These are phyloP conservation scores for Microplitis deprimator DNA, from an alignment of 2,888 invertebrate species.

Conservation along the genomic window DNA sequence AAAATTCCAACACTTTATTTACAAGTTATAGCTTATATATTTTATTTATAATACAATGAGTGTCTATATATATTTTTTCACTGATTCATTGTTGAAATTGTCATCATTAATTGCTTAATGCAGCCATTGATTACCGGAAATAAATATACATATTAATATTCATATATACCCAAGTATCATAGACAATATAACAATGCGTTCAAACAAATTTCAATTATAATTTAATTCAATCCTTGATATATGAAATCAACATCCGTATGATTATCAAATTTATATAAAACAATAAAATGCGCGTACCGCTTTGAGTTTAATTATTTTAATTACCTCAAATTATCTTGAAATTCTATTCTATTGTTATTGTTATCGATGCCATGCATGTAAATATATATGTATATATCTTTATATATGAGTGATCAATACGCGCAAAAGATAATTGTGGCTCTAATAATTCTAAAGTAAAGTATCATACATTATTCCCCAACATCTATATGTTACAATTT, in stretches of 20 bases:
- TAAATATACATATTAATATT: not conserved
- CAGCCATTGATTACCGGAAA: too few species aligned
- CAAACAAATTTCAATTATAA: not conserved
- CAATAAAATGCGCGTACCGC: not conserved
- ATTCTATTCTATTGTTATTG: not conserved
- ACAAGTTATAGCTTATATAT: not conserved
- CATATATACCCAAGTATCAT: not conserved
- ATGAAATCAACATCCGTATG: not conserved
- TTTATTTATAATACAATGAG: not conserved
- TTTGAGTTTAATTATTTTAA: not conserved
- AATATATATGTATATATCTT: not conserved
- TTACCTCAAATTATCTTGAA: not conserved
- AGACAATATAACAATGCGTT: not conserved
- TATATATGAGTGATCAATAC: not conserved
- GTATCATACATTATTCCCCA: not conserved
- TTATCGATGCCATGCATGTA: not conserved
- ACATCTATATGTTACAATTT: not conserved
- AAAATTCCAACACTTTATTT: not conserved
- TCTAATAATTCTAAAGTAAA: not conserved
- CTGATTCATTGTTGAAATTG: too few species aligned
- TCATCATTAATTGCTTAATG: too few species aligned
- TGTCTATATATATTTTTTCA: not conserved
- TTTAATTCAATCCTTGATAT: not conserved
- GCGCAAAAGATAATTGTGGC: not conserved
- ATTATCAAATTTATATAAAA: not conserved